Evolutionary conservation across 2,797 vertebrate genomes (phyloP), one percentile per base, ranked within the genome.

Genomic region (Poecilia picta): DNA sequence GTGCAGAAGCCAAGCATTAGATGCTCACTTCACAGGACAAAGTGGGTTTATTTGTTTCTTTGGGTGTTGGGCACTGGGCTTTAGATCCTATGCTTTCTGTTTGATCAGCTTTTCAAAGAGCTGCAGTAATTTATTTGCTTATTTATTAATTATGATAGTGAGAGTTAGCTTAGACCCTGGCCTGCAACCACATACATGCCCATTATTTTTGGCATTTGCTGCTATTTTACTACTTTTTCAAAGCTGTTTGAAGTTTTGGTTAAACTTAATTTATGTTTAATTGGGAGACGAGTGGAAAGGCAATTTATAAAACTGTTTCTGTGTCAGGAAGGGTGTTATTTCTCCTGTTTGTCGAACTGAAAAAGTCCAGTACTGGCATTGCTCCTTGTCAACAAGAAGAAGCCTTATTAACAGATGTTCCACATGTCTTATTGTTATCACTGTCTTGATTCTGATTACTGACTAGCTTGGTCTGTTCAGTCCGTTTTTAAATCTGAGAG

Each of bases 1-100:
- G 8, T 77, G 79, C 82, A 79, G 79, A 57, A 90, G 90, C 93
- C 91, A 92, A 91, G 74, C 82, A 81, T 92, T 88, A 88, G 92
- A 94, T 89, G 78, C 85, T 81, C 68, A 90, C 90, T 92, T 94
- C 89, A 94, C 83, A 94, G 74, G 85, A 85, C 74, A 76, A 77
- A 15, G 39, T 74, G 66, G 78, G 72, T 75, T 77, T 71, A 70
- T 83, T 59, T 75, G 77, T 64, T 74, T 25, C 43, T 25, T 36
- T 55, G 76, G 76, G 57, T 72, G 83, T 28, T 82, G 72, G 72
- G 83, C 43, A 74, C 36, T 57, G 8, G 76, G 75, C 89, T 86
- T 89, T 72, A 83, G 83, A 80, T 86, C 72, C 16, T 79, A 33
- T 59, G 74, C 72, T 74, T 77, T 31, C 25, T 59, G 28, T 85